Percentiles rank a stretch among this genome's conserved stretches.
Conservation (phyloP, 2,797 vertebrate genomes). For the Bovichtus variegatus region DNA sequence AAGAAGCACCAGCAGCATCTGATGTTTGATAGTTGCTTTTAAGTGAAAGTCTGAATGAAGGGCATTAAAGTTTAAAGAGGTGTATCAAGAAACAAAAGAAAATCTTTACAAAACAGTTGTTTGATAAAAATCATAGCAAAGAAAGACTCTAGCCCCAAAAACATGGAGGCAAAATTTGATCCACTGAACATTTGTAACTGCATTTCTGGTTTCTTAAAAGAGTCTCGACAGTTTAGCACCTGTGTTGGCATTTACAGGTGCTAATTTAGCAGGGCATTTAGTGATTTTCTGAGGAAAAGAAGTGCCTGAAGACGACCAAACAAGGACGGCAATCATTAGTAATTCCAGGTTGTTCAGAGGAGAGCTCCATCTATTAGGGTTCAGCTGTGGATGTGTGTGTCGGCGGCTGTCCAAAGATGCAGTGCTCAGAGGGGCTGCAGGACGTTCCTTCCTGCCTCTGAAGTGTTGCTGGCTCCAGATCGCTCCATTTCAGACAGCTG, state of each 20-base stretch:
- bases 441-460: conserved; percentile 83
- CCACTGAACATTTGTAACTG: conserved; percentile 60
- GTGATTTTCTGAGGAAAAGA: conserved; percentile 38
- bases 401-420: neutral
- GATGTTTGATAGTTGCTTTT: conserved; percentile 60
- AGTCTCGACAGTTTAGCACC: conserved; percentile 40
- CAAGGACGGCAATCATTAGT: conserved; percentile 79
- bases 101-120: conserved; percentile 68
- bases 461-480: conserved; percentile 65
- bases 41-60: conserved; percentile 67
- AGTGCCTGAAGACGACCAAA: conserved; percentile 64
- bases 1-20: conserved; percentile 65
- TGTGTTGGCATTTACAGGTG: conserved; percentile 34
- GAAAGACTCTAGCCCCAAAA: conserved; percentile 61
- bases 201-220: conserved; percentile 47
- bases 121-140: conserved; percentile 70
- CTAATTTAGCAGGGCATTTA: conserved; percentile 33
- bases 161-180: conserved; percentile 57
- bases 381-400: conserved; percentile 4
- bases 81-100: conserved; percentile 49
- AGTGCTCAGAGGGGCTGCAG: conserved; percentile 85
- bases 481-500: conserved; percentile 94
- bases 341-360: conserved; percentile 58
- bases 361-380: conserved; percentile 29
- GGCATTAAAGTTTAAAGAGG: conserved; percentile 49